Evolutionary conservation across 2,797 vertebrate genomes (phyloP).

Genomic region (Emys orbicularis): DNA sequence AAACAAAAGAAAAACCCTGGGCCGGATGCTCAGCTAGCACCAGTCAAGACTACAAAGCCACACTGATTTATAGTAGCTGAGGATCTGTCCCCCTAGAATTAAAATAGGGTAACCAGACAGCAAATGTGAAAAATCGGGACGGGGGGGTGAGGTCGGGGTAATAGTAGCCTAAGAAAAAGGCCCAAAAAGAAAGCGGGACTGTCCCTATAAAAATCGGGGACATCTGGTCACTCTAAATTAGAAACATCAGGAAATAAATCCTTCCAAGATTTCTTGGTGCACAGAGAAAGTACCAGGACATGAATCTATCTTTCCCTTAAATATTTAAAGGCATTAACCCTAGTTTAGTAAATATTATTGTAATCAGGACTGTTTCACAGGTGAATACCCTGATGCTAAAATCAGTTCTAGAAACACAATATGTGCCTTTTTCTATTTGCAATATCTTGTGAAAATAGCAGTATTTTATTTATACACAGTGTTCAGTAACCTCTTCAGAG

Average conservation of each 20-base stretch:
- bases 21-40: neutral
- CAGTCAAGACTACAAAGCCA: neutral
- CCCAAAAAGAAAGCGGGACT: too few relatives aligned
- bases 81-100: neutral
- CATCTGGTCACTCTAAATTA: neutral
- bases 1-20: neutral
- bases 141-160: too few relatives aligned
- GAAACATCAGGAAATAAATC: neutral
- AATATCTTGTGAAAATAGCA: neutral
- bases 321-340: neutral
- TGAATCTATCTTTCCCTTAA: neutral
- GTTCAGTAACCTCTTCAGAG: neutral
- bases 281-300: neutral
- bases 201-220: too few relatives aligned
- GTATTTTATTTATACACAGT: neutral
- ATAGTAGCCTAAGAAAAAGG: too few relatives aligned
- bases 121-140: too few relatives aligned
- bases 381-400: fast-evolving
- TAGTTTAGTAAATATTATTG: neutral
- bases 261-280: neutral
- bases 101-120: neutral
- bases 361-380: neutral
- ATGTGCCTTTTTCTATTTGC: neutral
- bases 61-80: neutral
- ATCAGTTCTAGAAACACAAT: neutral